These are phyloP conservation scores for Hyalella azteca DNA, from an alignment of 2,888 invertebrate genomes.

Conservation along the genomic window DNA sequence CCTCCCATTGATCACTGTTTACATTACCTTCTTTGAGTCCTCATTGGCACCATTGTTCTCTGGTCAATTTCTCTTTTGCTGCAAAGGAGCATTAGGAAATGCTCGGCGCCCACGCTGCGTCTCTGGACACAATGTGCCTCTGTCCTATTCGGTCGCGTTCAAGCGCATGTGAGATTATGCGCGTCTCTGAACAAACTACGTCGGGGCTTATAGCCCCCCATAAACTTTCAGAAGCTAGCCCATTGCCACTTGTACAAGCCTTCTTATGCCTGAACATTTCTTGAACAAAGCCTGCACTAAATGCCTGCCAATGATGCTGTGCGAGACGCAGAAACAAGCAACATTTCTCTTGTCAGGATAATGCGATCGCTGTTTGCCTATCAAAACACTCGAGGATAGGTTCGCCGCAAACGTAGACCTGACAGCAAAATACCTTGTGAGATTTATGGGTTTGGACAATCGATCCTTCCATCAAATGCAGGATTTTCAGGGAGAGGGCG, in stretches of 20 bases:
- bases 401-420: not conserved
- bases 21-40: slow-evolving; percentile 24
- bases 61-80: slow-evolving; percentile 26
- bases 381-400: not conserved
- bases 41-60: slow-evolving; percentile 34
- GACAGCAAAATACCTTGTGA: not conserved
- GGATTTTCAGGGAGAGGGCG: not conserved
- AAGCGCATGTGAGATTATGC: not conserved
- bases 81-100: not conserved
- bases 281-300: slow-evolving; percentile 9
- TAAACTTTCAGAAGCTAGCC: not conserved
- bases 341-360: not conserved
- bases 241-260: slow-evolving; percentile 5
- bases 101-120: slow-evolving; percentile 15
- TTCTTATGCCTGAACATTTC: not conserved
- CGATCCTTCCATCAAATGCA: slow-evolving; percentile 9
- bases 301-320: slow-evolving; percentile 22
- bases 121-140: not conserved
- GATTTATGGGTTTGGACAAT: slow-evolving; percentile 3
- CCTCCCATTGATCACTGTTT: slow-evolving; percentile 34
- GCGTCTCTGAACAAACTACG: not conserved
- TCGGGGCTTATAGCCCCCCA: not conserved
- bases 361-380: not conserved
- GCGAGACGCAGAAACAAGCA: not conserved
- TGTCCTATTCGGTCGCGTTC: not conserved